Evolutionary conservation across 2,113 vertebrate genomes (phyloP).

Genomic region (Cathartes aura): DNA sequence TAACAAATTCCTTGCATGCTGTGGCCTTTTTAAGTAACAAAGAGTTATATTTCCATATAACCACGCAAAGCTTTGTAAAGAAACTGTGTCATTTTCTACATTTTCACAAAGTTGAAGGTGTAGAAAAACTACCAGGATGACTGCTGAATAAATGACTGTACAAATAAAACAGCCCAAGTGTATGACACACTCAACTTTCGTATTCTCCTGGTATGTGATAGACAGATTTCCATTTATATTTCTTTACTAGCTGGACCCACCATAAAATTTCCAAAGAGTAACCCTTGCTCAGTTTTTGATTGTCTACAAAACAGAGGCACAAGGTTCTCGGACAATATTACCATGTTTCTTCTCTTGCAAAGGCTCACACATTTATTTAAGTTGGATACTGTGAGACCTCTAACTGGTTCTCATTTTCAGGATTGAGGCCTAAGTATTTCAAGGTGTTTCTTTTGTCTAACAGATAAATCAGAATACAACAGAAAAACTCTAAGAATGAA

Average conservation of each 20-base stretch:
- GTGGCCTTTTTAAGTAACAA: neutral
- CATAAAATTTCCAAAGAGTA: neutral
- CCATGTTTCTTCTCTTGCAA: neutral
- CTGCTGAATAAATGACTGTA: constrained; percentile 14
- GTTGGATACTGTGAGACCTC: neutral
- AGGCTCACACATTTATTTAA: neutral
- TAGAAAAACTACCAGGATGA: neutral
- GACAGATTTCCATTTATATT: constrained; percentile 1
- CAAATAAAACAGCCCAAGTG: constrained; percentile 13
- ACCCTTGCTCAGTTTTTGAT: neutral
- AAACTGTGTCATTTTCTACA: neutral
- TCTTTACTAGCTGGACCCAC: neutral
- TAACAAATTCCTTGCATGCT: neutral
- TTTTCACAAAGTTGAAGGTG: neutral
- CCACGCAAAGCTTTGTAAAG: neutral
- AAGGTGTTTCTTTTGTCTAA: neutral
- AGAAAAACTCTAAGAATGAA: neutral
- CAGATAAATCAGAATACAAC: neutral
- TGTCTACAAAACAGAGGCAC: neutral
- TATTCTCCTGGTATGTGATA: neutral
- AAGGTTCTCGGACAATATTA: neutral
- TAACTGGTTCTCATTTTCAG: neutral
- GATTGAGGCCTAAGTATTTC: neutral
- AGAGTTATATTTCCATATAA: neutral
- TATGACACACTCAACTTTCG: neutral